Percentiles rank a stretch among this genome's conserved stretches.
Conservation (phyloP, 2,113 vertebrate genomes). For the Crocuta crocuta region DNA sequence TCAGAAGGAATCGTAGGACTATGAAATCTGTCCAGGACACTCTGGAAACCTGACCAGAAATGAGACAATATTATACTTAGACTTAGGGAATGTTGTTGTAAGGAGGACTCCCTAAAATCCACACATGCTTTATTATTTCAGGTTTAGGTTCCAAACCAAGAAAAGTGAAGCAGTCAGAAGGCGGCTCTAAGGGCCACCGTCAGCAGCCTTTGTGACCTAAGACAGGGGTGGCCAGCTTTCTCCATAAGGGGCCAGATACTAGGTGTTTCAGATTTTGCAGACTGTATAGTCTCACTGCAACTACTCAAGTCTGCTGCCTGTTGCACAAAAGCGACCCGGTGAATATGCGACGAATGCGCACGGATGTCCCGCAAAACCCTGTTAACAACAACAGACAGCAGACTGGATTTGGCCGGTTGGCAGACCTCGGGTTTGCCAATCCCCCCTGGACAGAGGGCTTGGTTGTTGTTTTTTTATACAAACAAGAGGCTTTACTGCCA, state of each 20-base stretch:
- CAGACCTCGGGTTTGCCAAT: rapidly evolving
- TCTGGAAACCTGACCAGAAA: background rate
- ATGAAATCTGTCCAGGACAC: background rate
- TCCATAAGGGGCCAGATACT: rapidly evolving
- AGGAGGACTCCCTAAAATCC: background rate
- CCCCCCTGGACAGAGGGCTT: rapidly evolving
- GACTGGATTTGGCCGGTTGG: background rate
- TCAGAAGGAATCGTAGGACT: rapidly evolving
- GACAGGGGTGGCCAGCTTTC: rapidly evolving
- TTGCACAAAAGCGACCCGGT: rapidly evolving
- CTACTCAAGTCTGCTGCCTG: no score
- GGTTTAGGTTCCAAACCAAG: background rate
- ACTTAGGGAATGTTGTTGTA: background rate
- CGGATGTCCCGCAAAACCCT: background rate
- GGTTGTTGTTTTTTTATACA: background rate
- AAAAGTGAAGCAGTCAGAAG: background rate
- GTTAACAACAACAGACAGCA: rapidly evolving
- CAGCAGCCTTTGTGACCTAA: background rate
- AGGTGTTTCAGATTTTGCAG: background rate
- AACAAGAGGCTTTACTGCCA: background rate
- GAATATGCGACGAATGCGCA: rapidly evolving
- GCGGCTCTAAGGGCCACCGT: background rate
- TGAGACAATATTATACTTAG: rapidly evolving
- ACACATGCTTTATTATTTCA: background rate
- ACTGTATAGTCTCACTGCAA: rapidly evolving